Evolutionary conservation across 2,113 vertebrate genomes (phyloP), one percentile per base, ranked within the genome.

Genomic region (Indri indri): DNA sequence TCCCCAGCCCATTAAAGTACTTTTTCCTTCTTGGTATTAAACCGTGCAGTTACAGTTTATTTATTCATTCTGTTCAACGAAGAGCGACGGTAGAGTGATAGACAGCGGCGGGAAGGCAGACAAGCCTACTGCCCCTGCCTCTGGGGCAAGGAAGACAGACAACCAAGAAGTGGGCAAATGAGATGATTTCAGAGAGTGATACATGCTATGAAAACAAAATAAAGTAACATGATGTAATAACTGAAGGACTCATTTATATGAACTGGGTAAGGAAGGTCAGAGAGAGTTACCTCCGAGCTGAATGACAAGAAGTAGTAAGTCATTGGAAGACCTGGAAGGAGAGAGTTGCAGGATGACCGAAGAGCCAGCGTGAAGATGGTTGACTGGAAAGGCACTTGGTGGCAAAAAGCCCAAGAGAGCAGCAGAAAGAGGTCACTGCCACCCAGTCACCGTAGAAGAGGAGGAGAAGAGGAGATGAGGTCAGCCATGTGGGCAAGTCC

Each of bases 1-100:
- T 89, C 27, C 37, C 32, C 22, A 91, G 9, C 12, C 68, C 54
- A 63, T 61, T 52, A 52, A 97, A 54, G 40, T 14, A 70, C 7
- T 47, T 93, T 92, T 89, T 71, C 22, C 25, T 92, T 42, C 54
- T 68, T 85, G 16, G n/a, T 54, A 73, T 20, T 68, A 91, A 83
- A 34, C 16, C 83, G 20, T 84, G 20, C 14, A 68, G 20, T 79
- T 68, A 52, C 20, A 90, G 18, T 74, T 63, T 66, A 25, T 22
- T 45, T 73, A 57, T 74, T 79, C 45, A 47, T 81, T 81, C n/a
- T 52, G 63, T 70, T 93, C n/a, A 77, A 70, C 14, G 88, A 34
- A 92, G 23, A 52, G 32, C 22, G 88, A 82, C 5, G 30, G 42
- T 63, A 47, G 37, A 73, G 8, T 73, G 54, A 42, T 79, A 20